These are phyloP conservation scores for Archips crataeganus DNA, from an alignment of 2,888 invertebrate genomes.

Conservation along the genomic window DNA sequence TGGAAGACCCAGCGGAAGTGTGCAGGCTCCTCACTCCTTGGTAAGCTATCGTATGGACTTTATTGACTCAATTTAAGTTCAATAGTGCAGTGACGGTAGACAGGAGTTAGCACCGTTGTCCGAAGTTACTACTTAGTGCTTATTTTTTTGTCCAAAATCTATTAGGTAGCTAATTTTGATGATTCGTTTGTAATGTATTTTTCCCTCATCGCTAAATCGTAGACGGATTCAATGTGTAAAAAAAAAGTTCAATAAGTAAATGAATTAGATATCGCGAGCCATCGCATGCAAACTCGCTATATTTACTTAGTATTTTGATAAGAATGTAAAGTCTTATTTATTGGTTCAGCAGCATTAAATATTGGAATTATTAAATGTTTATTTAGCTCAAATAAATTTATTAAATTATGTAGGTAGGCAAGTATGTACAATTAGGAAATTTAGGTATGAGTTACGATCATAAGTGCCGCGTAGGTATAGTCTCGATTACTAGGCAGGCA, in stretches of 20 bases:
- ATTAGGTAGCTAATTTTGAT: too few relatives aligned
- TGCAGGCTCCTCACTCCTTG: not conserved
- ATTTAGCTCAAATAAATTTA: not conserved
- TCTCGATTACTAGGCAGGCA: not conserved
- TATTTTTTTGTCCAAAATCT: not conserved
- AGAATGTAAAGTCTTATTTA: not conserved
- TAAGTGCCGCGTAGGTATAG: not conserved
- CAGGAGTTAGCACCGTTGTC: not conserved
- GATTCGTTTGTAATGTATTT: not conserved
- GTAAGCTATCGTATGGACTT: not conserved
- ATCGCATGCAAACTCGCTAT: not conserved
- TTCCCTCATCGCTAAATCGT: not conserved
- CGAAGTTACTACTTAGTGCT: not conserved
- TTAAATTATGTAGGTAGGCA: conserved; percentile 22
- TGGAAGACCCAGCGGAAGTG: conserved; percentile 58
- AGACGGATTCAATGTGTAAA: not conserved
- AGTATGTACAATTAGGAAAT: conserved; percentile 1
- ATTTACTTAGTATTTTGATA: not conserved
- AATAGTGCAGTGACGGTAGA: not conserved
- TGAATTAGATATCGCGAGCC: conserved; percentile 15
- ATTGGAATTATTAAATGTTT: not conserved
- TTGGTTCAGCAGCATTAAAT: not conserved
- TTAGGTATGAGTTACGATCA: not conserved
- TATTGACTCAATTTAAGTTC: not conserved
- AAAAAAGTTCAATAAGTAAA: not conserved